These are phyloP conservation scores for Caradrina kadenii DNA, from an alignment of 2,888 invertebrate species.

Conservation along the genomic window DNA sequence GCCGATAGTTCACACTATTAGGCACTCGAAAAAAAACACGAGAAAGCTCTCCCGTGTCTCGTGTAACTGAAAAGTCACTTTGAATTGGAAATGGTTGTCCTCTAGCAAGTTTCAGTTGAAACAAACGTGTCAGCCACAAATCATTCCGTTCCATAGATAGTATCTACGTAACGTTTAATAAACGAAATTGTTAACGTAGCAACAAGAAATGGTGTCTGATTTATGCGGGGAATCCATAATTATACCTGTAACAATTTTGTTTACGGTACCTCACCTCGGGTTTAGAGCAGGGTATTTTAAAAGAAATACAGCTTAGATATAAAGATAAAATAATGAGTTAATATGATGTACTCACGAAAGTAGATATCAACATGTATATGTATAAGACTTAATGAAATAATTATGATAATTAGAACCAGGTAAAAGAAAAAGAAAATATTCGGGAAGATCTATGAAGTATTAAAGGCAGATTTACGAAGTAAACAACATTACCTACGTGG, in stretches of 20 bases:
- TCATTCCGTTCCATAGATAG: conserved; percentile 26
- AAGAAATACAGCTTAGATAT: neutral
- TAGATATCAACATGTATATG: neutral
- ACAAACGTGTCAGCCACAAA: conserved; percentile 19
- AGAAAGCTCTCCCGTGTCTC: conserved; percentile 52
- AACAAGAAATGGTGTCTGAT: conserved; percentile 13
- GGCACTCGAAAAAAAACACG: conserved; percentile 53
- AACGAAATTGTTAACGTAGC: conserved; percentile 22
- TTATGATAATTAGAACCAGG: conserved; percentile 8
- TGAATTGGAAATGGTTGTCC: conserved; percentile 32
- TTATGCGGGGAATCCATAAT: conserved; percentile 37
- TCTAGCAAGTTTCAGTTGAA: conserved; percentile 15
- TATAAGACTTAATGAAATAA: neutral
- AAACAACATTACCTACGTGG: neutral
- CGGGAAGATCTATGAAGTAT: neutral
- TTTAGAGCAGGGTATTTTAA: neutral
- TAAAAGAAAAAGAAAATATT: conserved; percentile 2
- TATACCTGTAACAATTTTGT: conserved; percentile 23
- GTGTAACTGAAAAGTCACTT: conserved; percentile 37
- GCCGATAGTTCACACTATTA: conserved; percentile 50
- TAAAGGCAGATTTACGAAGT: neutral
- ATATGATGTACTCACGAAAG: too few relatives aligned
- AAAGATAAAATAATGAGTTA: neutral
- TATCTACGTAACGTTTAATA: conserved; percentile 24
- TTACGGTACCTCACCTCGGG: neutral